A percentile compares a stretch with the other conserved stretches of the same genome.
phyloP scores from a whole-genome alignment of 2,797 vertebrate species.

The Rhincodon typus region DNA sequence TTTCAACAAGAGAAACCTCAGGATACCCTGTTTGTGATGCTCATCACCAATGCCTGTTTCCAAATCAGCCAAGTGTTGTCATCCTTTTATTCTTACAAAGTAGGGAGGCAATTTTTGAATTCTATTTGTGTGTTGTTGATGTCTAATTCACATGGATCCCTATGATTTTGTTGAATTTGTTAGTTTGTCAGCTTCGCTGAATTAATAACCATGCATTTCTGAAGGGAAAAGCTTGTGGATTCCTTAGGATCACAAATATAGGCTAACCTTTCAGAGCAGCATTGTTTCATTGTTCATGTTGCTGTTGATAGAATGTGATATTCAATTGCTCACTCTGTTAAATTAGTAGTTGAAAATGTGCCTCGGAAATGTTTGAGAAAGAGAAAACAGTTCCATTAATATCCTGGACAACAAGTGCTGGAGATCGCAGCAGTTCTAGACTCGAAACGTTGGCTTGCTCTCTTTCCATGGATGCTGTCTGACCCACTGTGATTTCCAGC shows the following conservation, averaged over 20 bases:
- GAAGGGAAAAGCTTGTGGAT: neutral
- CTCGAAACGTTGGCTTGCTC: too few species aligned
- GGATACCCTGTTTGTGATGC: neutral
- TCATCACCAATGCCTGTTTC: neutral
- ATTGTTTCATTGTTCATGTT: neutral
- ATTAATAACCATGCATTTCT: neutral
- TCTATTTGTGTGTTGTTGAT: neutral
- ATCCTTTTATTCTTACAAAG: neutral
- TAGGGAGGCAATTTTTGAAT: neutral
- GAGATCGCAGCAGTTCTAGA: too few species aligned
- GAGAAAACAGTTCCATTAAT: neutral
- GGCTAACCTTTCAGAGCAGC: neutral
- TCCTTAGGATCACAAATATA: neutral
- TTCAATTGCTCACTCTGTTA: neutral
- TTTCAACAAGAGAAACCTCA: neutral
- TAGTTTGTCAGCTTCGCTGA: constrained; percentile 3
- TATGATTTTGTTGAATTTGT: neutral
- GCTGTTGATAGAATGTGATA: neutral
- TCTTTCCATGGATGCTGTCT: too few species aligned
- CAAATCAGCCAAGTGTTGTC: neutral
- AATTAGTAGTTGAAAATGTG: neutral
- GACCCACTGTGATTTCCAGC: too few species aligned
- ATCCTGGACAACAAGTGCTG: neutral
- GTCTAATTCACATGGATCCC: neutral
- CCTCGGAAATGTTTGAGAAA: neutral